These are phyloP conservation scores for Panagrolaimus sp. DNA, from an alignment of 1,140 invertebrate species.

Conservation along the genomic window DNA sequence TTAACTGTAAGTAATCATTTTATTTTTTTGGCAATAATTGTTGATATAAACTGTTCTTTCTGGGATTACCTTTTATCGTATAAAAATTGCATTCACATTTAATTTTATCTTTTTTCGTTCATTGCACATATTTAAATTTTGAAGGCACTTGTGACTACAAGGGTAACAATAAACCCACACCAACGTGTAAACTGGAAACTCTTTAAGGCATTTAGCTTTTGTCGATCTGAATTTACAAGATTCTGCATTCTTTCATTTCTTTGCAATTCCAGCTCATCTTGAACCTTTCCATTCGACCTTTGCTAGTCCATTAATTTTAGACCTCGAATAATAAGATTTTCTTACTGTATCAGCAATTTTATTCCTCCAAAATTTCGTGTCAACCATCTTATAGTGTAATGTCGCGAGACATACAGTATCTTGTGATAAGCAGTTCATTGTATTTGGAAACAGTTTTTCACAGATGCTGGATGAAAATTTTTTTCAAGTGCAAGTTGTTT, in stretches of 20 bases:
- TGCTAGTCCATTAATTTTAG: background rate
- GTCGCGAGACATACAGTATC: too few species aligned
- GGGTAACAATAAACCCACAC: background rate
- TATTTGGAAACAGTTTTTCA: too few species aligned
- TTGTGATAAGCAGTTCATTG: too few species aligned
- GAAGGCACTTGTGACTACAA: background rate
- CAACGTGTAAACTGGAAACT: background rate
- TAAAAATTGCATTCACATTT: background rate
- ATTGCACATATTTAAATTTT: background rate
- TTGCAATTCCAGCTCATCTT: background rate
- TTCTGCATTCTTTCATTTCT: background rate
- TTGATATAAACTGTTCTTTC: too few species aligned
- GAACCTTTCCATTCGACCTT: conserved; percentile 1
- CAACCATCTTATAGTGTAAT: too few species aligned
- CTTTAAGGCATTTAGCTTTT: background rate
- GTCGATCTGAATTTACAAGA: background rate
- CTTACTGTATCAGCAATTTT: too few species aligned
- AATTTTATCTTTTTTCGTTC: background rate
- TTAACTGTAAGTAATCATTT: background rate
- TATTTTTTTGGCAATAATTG: too few species aligned
- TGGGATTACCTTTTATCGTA: background rate
- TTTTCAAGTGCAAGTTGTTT: too few species aligned
- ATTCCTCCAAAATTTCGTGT: too few species aligned
- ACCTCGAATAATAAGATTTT: background rate
- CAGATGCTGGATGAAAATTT: too few species aligned